Evolutionary conservation across 2,113 vertebrate genomes (phyloP).

Genomic region (Bombycilla garrulus): DNA sequence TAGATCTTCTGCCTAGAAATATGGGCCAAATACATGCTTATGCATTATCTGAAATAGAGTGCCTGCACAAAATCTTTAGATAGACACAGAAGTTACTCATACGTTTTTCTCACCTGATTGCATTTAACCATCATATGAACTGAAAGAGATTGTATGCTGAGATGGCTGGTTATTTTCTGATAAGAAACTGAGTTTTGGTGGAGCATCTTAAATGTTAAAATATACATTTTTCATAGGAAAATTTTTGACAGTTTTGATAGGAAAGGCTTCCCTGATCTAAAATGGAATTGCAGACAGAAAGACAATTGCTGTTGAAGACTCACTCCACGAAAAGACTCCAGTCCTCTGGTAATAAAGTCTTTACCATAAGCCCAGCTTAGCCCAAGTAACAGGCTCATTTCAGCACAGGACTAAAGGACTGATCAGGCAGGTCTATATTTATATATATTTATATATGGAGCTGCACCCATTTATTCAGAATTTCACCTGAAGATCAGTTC

Average conservation of each 20-base stretch:
- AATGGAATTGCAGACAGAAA: background rate
- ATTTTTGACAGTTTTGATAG: background rate
- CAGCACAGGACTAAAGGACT: background rate
- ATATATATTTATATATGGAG: background rate
- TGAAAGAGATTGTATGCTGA: background rate
- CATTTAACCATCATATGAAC: background rate
- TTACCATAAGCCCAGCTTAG: rapidly evolving
- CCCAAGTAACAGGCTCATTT: background rate
- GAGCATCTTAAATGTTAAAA: background rate
- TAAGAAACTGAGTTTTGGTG: background rate
- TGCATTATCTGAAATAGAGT: background rate
- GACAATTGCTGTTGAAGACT: background rate
- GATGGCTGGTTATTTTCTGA: background rate
- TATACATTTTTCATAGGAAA: background rate
- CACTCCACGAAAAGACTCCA: background rate
- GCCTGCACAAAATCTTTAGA: background rate
- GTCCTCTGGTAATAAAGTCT: background rate
- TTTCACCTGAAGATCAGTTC: background rate
- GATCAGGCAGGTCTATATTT: background rate
- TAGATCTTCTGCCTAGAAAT: background rate
- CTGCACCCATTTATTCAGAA: background rate
- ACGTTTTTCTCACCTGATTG: background rate
- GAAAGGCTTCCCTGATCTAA: background rate
- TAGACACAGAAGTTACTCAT: background rate
- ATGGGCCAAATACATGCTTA: background rate